These are phyloP conservation scores for Drosophila neutralis DNA, from an alignment of 2,888 invertebrate species.

Conservation along the genomic window DNA sequence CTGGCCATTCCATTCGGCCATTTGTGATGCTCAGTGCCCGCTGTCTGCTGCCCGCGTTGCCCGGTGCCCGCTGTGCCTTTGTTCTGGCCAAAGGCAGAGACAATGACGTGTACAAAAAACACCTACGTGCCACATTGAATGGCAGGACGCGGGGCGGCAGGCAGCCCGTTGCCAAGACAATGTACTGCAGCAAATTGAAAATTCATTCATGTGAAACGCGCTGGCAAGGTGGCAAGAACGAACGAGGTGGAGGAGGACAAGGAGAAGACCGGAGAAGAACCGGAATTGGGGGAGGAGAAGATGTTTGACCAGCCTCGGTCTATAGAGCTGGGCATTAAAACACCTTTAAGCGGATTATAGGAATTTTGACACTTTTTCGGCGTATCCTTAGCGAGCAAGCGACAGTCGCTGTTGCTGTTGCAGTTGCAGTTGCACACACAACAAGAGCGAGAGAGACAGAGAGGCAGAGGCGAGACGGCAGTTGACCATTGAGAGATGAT, in stretches of 20 bases:
- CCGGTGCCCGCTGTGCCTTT: constrained; percentile 75
- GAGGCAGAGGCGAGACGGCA: not conserved
- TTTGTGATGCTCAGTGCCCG: constrained; percentile 61
- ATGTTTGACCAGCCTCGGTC: constrained; percentile 61
- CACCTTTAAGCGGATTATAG: constrained; percentile 82
- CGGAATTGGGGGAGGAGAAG: constrained; percentile 32
- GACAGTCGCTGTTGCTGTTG: constrained; percentile 5
- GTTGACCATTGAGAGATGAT: constrained; percentile 55
- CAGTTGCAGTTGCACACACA: constrained; percentile 32
- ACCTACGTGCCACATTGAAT: constrained; percentile 78
- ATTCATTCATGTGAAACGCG: constrained; percentile 80
- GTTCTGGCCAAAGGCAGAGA: constrained; percentile 67
- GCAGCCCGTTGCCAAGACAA: constrained; percentile 78
- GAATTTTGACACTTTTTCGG: constrained; percentile 82
- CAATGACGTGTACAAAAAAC: constrained; percentile 75
- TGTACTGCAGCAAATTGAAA: constrained; percentile 78
- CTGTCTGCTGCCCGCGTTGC: constrained; percentile 39
- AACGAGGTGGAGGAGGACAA: constrained; percentile 6
- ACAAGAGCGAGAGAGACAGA: constrained; percentile 66
- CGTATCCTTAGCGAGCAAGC: constrained; percentile 66
- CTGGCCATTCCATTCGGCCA: constrained; percentile 56
- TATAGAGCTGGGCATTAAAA: constrained; percentile 67
- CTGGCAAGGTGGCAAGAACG: constrained; percentile 60
- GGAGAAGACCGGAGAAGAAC: not conserved
- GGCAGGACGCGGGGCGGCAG: constrained; percentile 70